A percentile compares a stretch with the other conserved stretches of the same genome.
phyloP scores from a whole-genome alignment of 2,797 vertebrate genomes.

The Onychomys torridus region DNA sequence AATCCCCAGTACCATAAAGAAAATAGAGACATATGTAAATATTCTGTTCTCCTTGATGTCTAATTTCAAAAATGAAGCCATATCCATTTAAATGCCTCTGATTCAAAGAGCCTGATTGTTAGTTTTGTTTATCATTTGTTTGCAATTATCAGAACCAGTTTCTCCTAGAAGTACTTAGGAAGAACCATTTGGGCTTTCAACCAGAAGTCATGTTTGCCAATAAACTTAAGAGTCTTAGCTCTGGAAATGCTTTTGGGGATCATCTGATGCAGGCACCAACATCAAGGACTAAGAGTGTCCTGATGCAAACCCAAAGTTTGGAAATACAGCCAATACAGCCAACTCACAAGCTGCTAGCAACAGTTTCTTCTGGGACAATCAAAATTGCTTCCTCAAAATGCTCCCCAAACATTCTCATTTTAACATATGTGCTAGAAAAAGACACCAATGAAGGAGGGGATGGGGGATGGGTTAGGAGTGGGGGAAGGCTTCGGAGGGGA shows the following conservation, averaged over 20 bases:
- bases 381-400: constrained; percentile 22
- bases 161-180: constrained; percentile 70
- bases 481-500: too few relatives aligned
- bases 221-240: constrained; percentile 64
- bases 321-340: background rate
- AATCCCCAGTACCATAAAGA: background rate
- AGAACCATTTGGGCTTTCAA: constrained; percentile 50
- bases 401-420: constrained; percentile 17
- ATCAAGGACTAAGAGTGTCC: background rate
- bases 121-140: constrained; percentile 72
- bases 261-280: constrained; percentile 55
- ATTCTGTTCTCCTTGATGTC: constrained; percentile 50
- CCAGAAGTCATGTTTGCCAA: constrained; percentile 55
- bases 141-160: constrained; percentile 71
- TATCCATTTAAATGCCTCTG: constrained; percentile 41
- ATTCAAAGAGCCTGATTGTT: constrained; percentile 57
- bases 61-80: constrained; percentile 54
- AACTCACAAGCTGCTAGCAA: constrained; percentile 13
- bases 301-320: constrained; percentile 6
- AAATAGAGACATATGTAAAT: constrained; percentile 12
- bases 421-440: constrained; percentile 18
- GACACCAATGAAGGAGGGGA: background rate
- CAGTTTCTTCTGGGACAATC: constrained; percentile 5
- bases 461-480: too few relatives aligned
- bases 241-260: constrained; percentile 64